phyloP scores from a whole-genome alignment of 2,888 invertebrate genomes.

The Brenthis hecate region DNA sequence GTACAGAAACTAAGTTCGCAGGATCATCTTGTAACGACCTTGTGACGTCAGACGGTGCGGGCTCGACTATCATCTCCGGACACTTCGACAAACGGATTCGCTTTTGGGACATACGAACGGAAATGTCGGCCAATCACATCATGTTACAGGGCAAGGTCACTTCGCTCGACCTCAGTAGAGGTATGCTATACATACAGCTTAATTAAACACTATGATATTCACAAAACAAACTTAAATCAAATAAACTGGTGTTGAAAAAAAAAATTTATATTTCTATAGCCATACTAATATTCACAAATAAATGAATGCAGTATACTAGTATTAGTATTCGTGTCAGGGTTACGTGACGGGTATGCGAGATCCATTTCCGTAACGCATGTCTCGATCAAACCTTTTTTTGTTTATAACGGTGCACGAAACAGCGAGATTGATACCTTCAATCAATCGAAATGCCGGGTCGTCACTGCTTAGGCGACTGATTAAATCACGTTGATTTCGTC shows the following conservation, averaged over 20 bases:
- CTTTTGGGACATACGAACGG: conserved; percentile 97
- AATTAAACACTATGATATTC: conserved; percentile 37
- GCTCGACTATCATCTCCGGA: conserved; percentile 96
- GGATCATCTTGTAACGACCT: conserved; percentile 98
- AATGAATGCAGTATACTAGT: conserved; percentile 71
- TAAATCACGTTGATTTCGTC: conserved; percentile 78
- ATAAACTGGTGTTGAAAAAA: conserved; percentile 49
- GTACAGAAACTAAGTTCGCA: conserved; percentile 96
- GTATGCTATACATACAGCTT: conserved; percentile 69
- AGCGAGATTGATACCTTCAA: conserved; percentile 77
- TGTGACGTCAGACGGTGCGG: conserved; percentile 93
- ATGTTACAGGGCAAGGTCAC: conserved; percentile 96
- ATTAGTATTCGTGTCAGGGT: conserved; percentile 74
- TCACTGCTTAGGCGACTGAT: conserved; percentile 71
- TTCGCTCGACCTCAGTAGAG: conserved; percentile 95
- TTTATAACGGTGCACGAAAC: conserved; percentile 78
- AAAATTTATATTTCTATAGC: conserved; percentile 54
- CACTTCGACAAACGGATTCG: conserved; percentile 98
- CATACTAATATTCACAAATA: conserved; percentile 60
- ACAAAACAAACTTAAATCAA: conserved; percentile 29
- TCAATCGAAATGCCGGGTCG: conserved; percentile 71
- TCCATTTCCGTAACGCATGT: conserved; percentile 77
- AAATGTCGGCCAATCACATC: conserved; percentile 92
- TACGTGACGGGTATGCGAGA: conserved; percentile 71
- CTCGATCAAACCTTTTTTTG: conserved; percentile 78